Conservation (phyloP, 2,888 invertebrate genomes). For the Yponomeuta cagnagella region DNA sequence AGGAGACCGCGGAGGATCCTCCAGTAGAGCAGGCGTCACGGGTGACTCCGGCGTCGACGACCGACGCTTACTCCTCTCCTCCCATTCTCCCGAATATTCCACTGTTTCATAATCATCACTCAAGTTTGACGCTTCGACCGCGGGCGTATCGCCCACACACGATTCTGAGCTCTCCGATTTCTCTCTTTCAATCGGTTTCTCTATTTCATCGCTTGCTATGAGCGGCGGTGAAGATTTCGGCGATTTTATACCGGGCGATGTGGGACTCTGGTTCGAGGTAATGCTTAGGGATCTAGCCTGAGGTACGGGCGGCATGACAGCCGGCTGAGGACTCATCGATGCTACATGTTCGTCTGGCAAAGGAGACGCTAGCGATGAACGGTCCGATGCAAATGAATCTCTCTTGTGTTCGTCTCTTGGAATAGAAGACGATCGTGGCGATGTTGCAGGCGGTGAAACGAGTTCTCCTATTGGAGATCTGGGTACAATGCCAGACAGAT, state of each 20-base stretch:
- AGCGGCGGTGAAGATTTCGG: slow-evolving; percentile 36
- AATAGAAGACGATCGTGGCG: slow-evolving; percentile 32
- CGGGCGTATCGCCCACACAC: slow-evolving; percentile 36
- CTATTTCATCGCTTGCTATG: slow-evolving; percentile 2
- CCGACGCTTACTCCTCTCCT: slow-evolving; percentile 53
- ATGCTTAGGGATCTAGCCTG: slow-evolving; percentile 12
- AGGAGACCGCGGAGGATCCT: slow-evolving; percentile 45
- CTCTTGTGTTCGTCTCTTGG: slow-evolving; percentile 4
- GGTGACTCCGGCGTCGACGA: slow-evolving; percentile 63
- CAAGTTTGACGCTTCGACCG: slow-evolving; percentile 27
- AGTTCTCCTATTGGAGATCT: slow-evolving; percentile 35
- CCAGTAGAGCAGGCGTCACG: slow-evolving; percentile 38
- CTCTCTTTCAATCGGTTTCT: slow-evolving; percentile 2
- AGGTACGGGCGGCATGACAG: slow-evolving; percentile 8
- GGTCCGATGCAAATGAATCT: slow-evolving; percentile 6
- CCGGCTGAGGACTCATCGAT: slow-evolving; percentile 4
- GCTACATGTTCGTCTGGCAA: neutral
- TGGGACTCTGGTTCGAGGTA: slow-evolving; percentile 19
- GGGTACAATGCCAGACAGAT: slow-evolving; percentile 17
- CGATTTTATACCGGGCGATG: slow-evolving; percentile 27
- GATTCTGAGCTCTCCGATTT: slow-evolving; percentile 9
- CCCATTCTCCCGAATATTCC: slow-evolving; percentile 53
- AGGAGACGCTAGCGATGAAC: slow-evolving; percentile 2
- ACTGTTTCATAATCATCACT: slow-evolving; percentile 51
- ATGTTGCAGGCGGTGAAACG: slow-evolving; percentile 50